Evolutionary conservation across 2,888 invertebrate genomes (phyloP).

Genomic region (Dermolepida albohirtum): DNA sequence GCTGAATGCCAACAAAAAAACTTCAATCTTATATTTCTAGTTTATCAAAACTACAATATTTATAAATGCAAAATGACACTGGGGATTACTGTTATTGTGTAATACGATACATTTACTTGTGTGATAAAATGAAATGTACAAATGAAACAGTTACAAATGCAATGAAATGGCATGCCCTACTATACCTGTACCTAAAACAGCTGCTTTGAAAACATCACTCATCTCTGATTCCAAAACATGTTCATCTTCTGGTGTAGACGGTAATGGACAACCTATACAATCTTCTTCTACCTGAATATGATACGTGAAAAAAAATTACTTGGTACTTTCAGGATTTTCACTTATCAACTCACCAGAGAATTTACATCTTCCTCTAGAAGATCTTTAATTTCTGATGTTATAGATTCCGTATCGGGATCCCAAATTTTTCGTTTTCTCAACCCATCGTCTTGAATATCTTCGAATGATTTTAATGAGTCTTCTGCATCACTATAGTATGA

Average conservation of each 20-base stretch:
- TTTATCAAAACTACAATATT: too few species aligned
- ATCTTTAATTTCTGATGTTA: slow-evolving; percentile 66
- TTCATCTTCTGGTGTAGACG: slow-evolving; percentile 89
- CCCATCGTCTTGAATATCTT: slow-evolving; percentile 52
- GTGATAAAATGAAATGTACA: neutral
- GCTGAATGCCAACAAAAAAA: too few species aligned
- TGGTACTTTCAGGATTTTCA: slow-evolving; percentile 26
- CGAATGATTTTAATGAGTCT: slow-evolving; percentile 59
- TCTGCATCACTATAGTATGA: slow-evolving; percentile 66
- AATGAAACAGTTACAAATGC: neutral
- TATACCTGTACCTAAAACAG: slow-evolving; percentile 72
- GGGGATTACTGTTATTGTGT: too few species aligned
- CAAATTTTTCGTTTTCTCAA: slow-evolving; percentile 61
- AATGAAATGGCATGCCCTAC: slow-evolving; percentile 44
- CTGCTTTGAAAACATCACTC: slow-evolving; percentile 88
- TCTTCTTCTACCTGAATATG: slow-evolving; percentile 76
- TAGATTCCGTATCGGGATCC: slow-evolving; percentile 64
- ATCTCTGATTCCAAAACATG: slow-evolving; percentile 86
- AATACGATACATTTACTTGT: too few species aligned
- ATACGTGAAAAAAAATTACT: slow-evolving; percentile 11
- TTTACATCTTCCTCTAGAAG: slow-evolving; percentile 65
- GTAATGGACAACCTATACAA: slow-evolving; percentile 85
- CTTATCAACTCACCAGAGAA: slow-evolving; percentile 57
- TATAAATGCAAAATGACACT: too few species aligned
- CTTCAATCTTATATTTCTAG: too few species aligned